Base-by-base conservation (phyloP, 2,888 invertebrate genomes). In the Heliconius charithonia region DNA sequence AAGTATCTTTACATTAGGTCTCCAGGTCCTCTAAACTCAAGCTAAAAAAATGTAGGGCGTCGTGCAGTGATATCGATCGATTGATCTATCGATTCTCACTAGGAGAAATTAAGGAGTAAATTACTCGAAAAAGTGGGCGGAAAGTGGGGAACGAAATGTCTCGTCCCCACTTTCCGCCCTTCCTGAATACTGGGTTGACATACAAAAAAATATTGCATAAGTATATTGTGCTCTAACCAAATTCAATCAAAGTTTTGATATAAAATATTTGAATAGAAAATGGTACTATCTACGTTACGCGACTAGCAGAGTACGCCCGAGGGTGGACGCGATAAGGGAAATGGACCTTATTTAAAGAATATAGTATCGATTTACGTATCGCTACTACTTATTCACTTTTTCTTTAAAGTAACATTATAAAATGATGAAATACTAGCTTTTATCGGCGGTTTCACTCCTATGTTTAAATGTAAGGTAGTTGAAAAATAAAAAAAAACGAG, bases 301-400 rank as follows among this genome's bases (percentile, higher is more conserved):
- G 74, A 74, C 25, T 59, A 59, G 41, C 63, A 45, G 22, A 65
- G 63, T 27, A 74, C 74, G 65, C 74, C 65, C 74, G 45, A 74
- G 51, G 70, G 70, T 29, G 45, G n/a, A 32, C 69, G 25, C 51
- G 70, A 70, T 78, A 75, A 63, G 65, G 72, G 79, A 76, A 72
- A 76, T 76, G 72, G 75, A 79, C 72, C 37, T 72, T 79, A 67
- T 75, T 70, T 76, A 72, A 72, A 72, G 66, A 75, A 72, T 66
- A 45, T 59, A 41, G 16, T 79, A 79, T 75, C 71, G 78, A 75
- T 79, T 65, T 79, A 79, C 75, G 25, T 65, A 66, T 71, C 27
- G 78, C 71, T 69, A 27, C 66, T 63, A 45, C 29, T 45, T 32
- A 32, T 72, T 72, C 25, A 63, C 37, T 27, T 45, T 27, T 45